Conservation (phyloP, 2,888 invertebrate genomes). For the Aporophyla nigra region DNA sequence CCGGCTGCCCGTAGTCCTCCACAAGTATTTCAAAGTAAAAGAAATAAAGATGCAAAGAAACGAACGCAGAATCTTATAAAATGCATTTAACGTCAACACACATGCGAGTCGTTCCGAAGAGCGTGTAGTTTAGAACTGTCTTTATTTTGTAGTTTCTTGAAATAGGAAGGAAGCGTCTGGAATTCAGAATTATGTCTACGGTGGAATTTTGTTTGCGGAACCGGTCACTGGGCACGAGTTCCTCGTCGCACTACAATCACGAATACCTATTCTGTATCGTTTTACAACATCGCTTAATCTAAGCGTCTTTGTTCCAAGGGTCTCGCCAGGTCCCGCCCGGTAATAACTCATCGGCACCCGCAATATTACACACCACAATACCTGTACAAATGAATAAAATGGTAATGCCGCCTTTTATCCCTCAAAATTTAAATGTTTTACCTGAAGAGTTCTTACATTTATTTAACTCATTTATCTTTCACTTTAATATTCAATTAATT, state of each 20-base stretch:
- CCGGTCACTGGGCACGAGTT: constrained; percentile 62
- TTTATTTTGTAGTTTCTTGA: constrained; percentile 79
- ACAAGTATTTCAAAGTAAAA: constrained; percentile 83
- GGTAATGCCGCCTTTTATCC: constrained; percentile 56
- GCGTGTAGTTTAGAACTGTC: constrained; percentile 78
- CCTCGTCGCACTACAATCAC: constrained; percentile 50
- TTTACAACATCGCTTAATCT: constrained; percentile 77
- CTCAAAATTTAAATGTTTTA: constrained; percentile 59
- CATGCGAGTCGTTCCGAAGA: constrained; percentile 79
- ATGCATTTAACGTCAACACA: constrained; percentile 87
- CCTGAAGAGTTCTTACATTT: constrained; percentile 48
- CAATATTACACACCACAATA: constrained; percentile 75
- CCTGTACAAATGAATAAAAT: constrained; percentile 67
- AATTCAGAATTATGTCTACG: constrained; percentile 76
- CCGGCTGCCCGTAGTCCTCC: constrained; percentile 81
- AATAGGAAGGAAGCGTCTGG: constrained; percentile 70
- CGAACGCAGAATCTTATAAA: constrained; percentile 87
- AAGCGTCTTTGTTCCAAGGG: constrained; percentile 76
- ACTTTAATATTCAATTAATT: constrained; percentile 63
- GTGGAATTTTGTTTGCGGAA: constrained; percentile 74
- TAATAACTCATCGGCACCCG: constrained; percentile 77
- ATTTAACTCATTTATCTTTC: constrained; percentile 56
- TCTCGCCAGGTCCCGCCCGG: constrained; percentile 70
- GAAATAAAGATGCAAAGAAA: constrained; percentile 82
- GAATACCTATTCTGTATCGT: constrained; percentile 67